These are phyloP conservation scores for Labia minor DNA, from an alignment of 2,888 invertebrate genomes.

Conservation along the genomic window DNA sequence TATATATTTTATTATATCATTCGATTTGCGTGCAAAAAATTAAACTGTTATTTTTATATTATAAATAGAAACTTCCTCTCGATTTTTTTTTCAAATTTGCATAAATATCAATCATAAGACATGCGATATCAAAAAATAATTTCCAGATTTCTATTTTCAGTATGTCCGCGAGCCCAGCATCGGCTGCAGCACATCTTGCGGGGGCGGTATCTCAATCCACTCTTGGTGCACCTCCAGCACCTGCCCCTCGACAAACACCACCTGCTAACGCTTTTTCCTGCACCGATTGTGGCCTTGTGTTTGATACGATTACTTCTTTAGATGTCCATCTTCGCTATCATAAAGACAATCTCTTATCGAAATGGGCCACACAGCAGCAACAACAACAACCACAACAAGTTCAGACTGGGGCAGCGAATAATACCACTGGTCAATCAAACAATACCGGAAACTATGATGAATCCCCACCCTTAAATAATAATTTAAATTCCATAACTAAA, in stretches of 20 bases:
- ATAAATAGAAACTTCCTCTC: neutral
- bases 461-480: neutral
- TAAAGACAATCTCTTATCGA: conserved; percentile 61
- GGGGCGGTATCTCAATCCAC: neutral
- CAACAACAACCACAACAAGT: conserved; percentile 23
- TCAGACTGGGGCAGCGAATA: neutral
- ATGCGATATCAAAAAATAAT: neutral
- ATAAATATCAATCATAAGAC: neutral
- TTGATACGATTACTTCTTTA: conserved; percentile 64
- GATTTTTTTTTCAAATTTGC: too few species aligned
- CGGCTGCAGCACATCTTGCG: neutral
- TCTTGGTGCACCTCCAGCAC: conserved; percentile 38
- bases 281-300: conserved; percentile 62
- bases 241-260: conserved; percentile 41
- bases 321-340: conserved; percentile 72
- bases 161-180: neutral
- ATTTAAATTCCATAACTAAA: neutral
- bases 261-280: conserved; percentile 44
- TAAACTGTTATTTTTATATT: neutral
- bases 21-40: neutral
- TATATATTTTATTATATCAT: neutral
- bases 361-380: conserved; percentile 52
- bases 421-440: neutral
- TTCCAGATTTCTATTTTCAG: neutral
- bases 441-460: conserved; percentile 25